Conservation (phyloP, 2,888 invertebrate species). For the Nymphalis c-album region DNA sequence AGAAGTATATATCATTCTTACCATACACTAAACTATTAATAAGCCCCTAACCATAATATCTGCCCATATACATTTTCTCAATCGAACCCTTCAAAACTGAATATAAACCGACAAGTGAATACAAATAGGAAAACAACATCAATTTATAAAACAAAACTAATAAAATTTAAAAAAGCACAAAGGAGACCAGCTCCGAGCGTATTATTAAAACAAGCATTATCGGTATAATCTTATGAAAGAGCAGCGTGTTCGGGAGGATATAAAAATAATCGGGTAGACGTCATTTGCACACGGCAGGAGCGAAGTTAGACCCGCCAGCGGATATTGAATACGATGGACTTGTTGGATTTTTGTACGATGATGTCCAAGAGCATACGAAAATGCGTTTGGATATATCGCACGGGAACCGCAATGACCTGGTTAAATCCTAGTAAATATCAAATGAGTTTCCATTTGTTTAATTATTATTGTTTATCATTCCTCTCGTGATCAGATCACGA, state of each 20-base stretch:
- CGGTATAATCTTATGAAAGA: conserved; percentile 5
- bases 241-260: conserved; percentile 9
- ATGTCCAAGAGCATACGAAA: conserved; percentile 15
- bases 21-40: too few species aligned
- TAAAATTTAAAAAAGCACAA: background rate
- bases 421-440: too few species aligned
- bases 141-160: background rate
- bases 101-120: too few species aligned
- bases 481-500: too few species aligned
- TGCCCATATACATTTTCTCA: too few species aligned
- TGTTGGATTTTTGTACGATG: conserved; percentile 40
- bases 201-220: conserved; percentile 11
- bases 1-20: too few species aligned
- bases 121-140: background rate
- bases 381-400: conserved; percentile 11
- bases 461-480: too few species aligned
- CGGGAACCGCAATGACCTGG: too few species aligned
- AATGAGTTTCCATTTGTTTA: too few species aligned
- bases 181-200: background rate
- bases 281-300: conserved; percentile 40
- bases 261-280: conserved; percentile 32
- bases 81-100: too few species aligned
- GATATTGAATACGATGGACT: conserved; percentile 43
- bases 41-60: too few species aligned
- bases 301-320: conserved; percentile 22